Evolutionary conservation across 2,113 vertebrate species (phyloP), one percentile per base, ranked within the genome.

Genomic region (Mustela lutreola): DNA sequence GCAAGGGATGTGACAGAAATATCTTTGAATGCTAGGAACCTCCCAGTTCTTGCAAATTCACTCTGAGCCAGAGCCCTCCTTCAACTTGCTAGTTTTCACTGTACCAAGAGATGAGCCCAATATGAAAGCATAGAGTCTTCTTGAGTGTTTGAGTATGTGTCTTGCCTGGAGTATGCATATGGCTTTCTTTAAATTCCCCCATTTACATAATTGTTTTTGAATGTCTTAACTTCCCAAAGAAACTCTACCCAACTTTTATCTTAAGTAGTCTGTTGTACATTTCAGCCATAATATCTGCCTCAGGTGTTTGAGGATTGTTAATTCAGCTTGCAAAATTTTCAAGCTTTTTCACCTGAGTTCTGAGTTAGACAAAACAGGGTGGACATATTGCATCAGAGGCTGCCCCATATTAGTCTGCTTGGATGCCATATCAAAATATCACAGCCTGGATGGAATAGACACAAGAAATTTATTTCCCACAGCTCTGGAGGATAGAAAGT

Each of bases 141-240:
- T 83, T 53, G 11, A 33, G 70, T 84, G 71, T 71, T 71, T 56
- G 70, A 78, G 39, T 42, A 88, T 78, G 11, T 79, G 5, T 78
- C 31, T 89, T 89, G 28, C 50, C 39, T 33, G 83, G 67, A 39
- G 39, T 8, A 76, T 60, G 48, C 24, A 87, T 42, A 78, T 0
- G 11, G 33, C 28, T 88, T 76, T 92, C 33, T 92, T 10, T 92
- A 88, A 94, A 87, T 42, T 50, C 33, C 33, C 5, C 11, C 21
- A 5, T 79, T 80, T 31, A 73, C 5, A 90, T 62, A n/a, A 16
- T 7, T 95, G 39, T 48, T 90, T 89, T 60, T 60, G 48, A 90
- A 90, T 62, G 56, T 90, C n/a, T 33, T 53, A 56, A 93, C 67
- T 96, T 92, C 31, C 73, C 50, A 76, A 81, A 95, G 45, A 90